These are phyloP conservation scores for Muraenolepis orangiensis DNA, from an alignment of 2,797 vertebrate species.

Conservation along the genomic window DNA sequence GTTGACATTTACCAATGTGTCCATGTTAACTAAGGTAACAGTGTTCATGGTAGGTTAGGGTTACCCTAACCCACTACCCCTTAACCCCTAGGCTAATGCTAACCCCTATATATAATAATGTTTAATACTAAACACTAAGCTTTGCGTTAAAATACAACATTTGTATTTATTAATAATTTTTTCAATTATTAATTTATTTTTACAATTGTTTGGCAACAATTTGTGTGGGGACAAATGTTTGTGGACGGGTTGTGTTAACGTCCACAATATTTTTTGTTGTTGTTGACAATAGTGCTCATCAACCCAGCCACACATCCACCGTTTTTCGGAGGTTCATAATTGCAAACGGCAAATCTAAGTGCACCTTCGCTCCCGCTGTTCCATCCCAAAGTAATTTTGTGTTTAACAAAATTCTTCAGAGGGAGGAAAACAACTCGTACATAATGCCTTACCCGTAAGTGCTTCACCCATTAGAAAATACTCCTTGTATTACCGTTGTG, in stretches of 20 bases:
- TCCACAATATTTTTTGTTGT: too few relatives aligned
- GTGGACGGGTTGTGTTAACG: too few relatives aligned
- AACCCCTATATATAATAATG: too few relatives aligned
- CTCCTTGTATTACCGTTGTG: slow-evolving; percentile 25
- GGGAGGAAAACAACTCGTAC: slow-evolving; percentile 36
- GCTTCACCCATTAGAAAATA: slow-evolving; percentile 37
- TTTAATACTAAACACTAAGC: background rate
- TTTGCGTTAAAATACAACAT: background rate
- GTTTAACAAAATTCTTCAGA: slow-evolving; percentile 29
- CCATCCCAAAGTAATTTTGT: slow-evolving; percentile 43
- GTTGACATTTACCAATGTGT: too few relatives aligned
- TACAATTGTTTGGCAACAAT: background rate
- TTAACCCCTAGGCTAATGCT: too few relatives aligned
- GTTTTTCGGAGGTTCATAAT: background rate
- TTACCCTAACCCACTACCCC: too few relatives aligned
- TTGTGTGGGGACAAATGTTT: background rate
- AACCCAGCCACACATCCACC: too few relatives aligned
- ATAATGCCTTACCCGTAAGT: slow-evolving; percentile 33
- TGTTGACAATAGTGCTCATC: too few relatives aligned
- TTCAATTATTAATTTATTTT: too few relatives aligned
- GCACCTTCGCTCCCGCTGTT: slow-evolving; percentile 10
- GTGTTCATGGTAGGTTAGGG: too few relatives aligned
- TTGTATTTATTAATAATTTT: background rate
- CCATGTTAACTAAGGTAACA: too few relatives aligned
- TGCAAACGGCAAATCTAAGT: slow-evolving; percentile 26